Conservation (phyloP, 2,888 invertebrate species). For the Laothoe populi region DNA sequence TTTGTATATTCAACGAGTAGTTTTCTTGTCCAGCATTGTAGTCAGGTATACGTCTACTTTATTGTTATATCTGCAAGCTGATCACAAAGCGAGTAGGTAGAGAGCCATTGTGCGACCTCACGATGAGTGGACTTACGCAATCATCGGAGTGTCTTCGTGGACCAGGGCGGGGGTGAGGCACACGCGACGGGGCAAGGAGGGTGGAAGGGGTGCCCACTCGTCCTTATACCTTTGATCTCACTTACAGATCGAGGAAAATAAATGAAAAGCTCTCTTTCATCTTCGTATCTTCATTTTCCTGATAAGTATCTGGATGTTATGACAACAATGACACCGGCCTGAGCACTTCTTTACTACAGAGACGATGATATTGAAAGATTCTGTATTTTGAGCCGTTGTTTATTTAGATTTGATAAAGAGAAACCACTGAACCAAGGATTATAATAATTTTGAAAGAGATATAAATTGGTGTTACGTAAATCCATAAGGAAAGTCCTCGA, state of each 20-base stretch:
- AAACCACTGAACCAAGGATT: no score
- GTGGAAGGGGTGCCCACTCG: not conserved
- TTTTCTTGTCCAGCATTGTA: constrained; percentile 34
- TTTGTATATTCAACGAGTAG: no score
- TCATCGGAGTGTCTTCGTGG: not conserved
- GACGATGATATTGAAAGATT: not conserved
- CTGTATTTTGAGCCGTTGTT: not conserved
- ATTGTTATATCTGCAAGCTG: constrained; percentile 5
- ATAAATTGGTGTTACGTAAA: no score
- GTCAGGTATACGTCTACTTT: constrained; percentile 21
- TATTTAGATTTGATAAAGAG: no score
- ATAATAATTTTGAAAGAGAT: no score
- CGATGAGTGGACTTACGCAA: constrained; percentile 33
- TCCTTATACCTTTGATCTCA: constrained; percentile 6
- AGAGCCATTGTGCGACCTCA: constrained; percentile 31
- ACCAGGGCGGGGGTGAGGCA: not conserved
- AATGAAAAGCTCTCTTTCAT: constrained; percentile 24
- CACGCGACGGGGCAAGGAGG: not conserved
- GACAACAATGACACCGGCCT: constrained; percentile 13
- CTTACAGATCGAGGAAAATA: constrained; percentile 11
- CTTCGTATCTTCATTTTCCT: constrained; percentile 19
- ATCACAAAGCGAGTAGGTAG: constrained; percentile 17
- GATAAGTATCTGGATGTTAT: constrained; percentile 17
- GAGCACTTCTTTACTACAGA: not conserved
- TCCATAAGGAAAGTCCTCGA: no score